These are phyloP conservation scores for Merops nubicus DNA, from an alignment of 2,113 vertebrate species.

Conservation along the genomic window DNA sequence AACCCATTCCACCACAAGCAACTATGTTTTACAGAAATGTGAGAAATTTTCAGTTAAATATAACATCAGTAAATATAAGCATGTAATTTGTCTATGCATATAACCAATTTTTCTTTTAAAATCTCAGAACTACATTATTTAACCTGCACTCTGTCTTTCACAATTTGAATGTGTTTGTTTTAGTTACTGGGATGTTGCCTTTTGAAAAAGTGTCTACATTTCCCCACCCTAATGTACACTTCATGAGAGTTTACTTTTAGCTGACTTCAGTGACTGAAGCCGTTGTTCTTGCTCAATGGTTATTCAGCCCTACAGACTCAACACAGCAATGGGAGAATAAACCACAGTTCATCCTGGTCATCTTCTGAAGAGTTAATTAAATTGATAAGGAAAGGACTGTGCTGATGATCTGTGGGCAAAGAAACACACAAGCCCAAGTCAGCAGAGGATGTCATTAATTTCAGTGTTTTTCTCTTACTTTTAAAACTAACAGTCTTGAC, in stretches of 20 bases:
- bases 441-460: background rate
- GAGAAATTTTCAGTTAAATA: background rate
- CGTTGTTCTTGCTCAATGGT: background rate
- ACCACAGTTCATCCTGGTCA: background rate
- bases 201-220: background rate
- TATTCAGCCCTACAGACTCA: background rate
- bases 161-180: background rate
- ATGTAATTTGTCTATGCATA: background rate
- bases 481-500: background rate
- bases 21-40: background rate
- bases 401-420: background rate
- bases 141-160: background rate
- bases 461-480: background rate
- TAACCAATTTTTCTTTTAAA: background rate
- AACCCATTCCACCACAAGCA: background rate
- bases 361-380: background rate
- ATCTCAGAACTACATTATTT: background rate
- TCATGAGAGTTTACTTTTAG: background rate
- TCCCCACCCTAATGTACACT: accelerated
- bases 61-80: background rate
- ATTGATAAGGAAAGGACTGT: background rate
- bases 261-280: background rate
- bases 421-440: background rate
- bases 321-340: background rate
- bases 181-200: background rate